Evolutionary conservation across 2,113 vertebrate genomes (phyloP).

Genomic region (Calidris pygmaea): DNA sequence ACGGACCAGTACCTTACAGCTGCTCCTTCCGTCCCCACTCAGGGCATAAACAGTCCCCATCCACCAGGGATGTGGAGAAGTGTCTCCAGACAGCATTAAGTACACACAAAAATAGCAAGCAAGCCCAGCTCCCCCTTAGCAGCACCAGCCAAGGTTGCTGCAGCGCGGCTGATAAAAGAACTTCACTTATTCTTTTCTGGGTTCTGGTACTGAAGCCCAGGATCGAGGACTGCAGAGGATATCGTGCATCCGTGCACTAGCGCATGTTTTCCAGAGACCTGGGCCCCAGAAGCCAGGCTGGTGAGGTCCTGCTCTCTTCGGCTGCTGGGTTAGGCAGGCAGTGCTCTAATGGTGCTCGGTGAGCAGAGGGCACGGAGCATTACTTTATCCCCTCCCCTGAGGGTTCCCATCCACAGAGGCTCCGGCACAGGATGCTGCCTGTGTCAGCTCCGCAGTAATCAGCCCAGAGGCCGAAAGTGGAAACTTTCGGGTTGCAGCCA

Average conservation of each 20-base stretch:
- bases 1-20: background rate
- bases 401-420: background rate
- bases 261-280: background rate
- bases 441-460: conserved; percentile 16
- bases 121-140: background rate
- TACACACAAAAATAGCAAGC: background rate
- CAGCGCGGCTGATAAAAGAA: background rate
- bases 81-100: background rate
- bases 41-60: background rate
- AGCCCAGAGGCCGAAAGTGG: conserved; percentile 34
- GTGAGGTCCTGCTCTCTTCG: background rate
- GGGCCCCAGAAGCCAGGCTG: background rate
- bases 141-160: background rate
- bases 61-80: background rate
- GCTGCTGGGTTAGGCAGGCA: background rate
- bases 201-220: background rate
- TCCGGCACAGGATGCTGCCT: background rate
- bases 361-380: conserved; percentile 50
- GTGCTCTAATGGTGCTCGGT: conserved; percentile 22
- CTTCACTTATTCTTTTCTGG: background rate
- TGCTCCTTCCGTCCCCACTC: background rate
- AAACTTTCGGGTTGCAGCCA: conserved; percentile 56
- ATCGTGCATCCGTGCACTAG: background rate
- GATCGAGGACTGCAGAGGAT: background rate
- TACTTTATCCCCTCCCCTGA: conserved; percentile 18